These are phyloP conservation scores for Abscondita cerata DNA, from an alignment of 2,888 invertebrate species.

Conservation along the genomic window DNA sequence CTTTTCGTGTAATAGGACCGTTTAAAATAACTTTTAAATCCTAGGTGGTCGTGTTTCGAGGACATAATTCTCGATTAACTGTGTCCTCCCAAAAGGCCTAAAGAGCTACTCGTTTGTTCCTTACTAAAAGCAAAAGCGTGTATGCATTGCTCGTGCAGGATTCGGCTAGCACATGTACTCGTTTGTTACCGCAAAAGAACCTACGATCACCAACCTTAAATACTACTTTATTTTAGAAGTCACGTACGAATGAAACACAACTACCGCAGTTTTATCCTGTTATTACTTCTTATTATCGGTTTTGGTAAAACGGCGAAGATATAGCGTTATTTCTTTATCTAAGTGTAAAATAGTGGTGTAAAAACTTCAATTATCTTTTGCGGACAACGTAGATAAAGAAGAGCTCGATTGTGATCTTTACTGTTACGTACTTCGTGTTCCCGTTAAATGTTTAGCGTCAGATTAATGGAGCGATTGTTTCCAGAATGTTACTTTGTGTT, in stretches of 20 bases:
- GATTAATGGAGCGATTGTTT: slow-evolving; percentile 45
- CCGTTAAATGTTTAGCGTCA: slow-evolving; percentile 40
- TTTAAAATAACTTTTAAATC: slow-evolving; percentile 30
- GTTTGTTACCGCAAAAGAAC: slow-evolving; percentile 28
- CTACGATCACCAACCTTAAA: slow-evolving; percentile 23
- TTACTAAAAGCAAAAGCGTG: slow-evolving; percentile 54
- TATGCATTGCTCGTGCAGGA: slow-evolving; percentile 45
- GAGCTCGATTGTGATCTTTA: slow-evolving; percentile 33
- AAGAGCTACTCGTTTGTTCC: slow-evolving; percentile 49
- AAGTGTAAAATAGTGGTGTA: neutral
- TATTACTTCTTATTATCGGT: slow-evolving; percentile 20
- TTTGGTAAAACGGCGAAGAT: slow-evolving; percentile 3
- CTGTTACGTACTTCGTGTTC: slow-evolving; percentile 39
- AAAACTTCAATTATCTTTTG: neutral
- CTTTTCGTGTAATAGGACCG: slow-evolving; percentile 17
- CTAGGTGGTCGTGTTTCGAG: slow-evolving; percentile 20
- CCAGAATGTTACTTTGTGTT: slow-evolving; percentile 41
- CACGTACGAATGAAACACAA: slow-evolving; percentile 21
- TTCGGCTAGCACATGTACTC: slow-evolving; percentile 32
- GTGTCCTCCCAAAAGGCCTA: slow-evolving; percentile 46
- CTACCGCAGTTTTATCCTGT: slow-evolving; percentile 16
- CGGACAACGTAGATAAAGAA: neutral
- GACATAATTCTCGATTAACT: slow-evolving; percentile 52
- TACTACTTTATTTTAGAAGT: slow-evolving; percentile 29
- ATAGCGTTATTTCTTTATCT: slow-evolving; percentile 8